Base-by-base conservation (phyloP, 2,797 vertebrate species). In the Coregonus suidteri region DNA sequence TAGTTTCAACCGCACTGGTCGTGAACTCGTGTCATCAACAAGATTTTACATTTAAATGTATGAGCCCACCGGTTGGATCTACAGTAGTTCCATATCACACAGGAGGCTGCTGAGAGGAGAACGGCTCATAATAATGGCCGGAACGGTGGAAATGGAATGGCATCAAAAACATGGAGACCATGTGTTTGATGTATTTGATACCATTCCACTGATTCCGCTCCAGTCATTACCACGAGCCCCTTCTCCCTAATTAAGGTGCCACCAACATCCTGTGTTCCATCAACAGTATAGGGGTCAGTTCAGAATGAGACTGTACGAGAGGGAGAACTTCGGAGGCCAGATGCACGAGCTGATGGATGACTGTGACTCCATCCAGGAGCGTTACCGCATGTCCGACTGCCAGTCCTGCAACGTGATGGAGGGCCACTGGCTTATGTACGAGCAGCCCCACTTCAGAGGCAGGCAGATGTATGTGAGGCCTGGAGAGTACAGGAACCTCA, bases 401-500 rank as follows among this genome's bases (percentile, higher is more conserved):
- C 73, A 74, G 54, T 74, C 73, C 73, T 74, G 73, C 73, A 74
- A 74, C 53, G 71, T 73, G 53, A 73, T 56, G 52, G 71, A 73
- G 1, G 71, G 71, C 52, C 71, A 73, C 71, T 74, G 73, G 73
- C 4, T 74, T 15, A 41, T 74, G 56, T 74, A 74, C n/a, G 73
- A 74, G 73, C 73, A 75, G 62, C 73, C 86, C 78, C 81, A 53
- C 84, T 91, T 68, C 84, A 79, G 88, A 35, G 91, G 89, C 47
- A 54, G 81, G n/a, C 90, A 91, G 92, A 34, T 89, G 75, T 91
- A 91, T 74, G 6, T 89, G 77, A 90, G 87, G 81, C 93, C 89
- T 0, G 91, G 91, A 47, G 91, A 91, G 88, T 86, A 91, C 89
- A 85, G 83, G 82, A 90, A 82, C 88, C 78, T 90, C 69, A 11